Conservation (phyloP, 2,113 vertebrate species). For the Capreolus pygargus region DNA sequence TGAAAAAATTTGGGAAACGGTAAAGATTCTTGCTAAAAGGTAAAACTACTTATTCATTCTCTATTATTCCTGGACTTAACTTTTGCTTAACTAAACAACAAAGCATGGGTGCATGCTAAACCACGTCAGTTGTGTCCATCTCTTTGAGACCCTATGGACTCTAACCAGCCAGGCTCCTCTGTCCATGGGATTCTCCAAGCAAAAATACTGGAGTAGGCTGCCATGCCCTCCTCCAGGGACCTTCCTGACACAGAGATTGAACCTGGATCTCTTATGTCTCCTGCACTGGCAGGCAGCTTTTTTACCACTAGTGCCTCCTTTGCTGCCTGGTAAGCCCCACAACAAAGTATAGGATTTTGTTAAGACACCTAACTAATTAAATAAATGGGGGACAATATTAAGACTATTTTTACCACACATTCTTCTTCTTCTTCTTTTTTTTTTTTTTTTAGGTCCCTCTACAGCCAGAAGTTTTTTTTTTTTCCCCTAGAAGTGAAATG, state of each 20-base stretch:
- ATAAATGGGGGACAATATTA: background rate
- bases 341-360: background rate
- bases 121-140: background rate
- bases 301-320: background rate
- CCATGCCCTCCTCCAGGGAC: background rate
- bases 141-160: background rate
- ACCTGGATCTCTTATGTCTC: background rate
- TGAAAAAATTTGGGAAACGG: background rate
- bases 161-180: background rate
- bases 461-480: background rate
- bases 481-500: background rate
- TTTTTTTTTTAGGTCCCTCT: background rate
- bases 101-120: background rate
- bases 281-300: background rate
- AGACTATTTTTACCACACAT: background rate
- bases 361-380: background rate
- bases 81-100: background rate
- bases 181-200: background rate
- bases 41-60: background rate
- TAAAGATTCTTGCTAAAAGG: background rate
- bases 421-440: background rate
- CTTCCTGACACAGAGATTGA: background rate
- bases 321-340: background rate
- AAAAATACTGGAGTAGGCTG: background rate
- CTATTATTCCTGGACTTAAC: background rate